Base-by-base conservation (phyloP, 1,140 invertebrate genomes). In the Phthorimaea operculella region DNA sequence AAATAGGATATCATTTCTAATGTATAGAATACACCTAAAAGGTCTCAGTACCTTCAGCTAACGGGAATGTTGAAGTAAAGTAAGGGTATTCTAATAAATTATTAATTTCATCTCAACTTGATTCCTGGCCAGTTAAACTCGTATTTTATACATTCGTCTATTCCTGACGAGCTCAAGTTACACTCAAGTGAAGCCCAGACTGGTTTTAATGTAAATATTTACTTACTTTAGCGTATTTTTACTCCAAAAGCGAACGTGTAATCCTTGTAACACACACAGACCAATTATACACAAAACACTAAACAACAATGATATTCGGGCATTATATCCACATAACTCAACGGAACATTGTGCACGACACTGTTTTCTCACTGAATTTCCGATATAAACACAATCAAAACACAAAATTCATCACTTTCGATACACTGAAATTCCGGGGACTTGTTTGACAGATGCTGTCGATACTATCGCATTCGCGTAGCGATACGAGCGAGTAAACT, bases 151-250 rank as follows among this genome's bases (percentile, higher is more conserved):
- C 11, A 2, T 4, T 14, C 14, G 2, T 4, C 11, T 14, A 42
- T 4, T 3, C 39, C 9, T 42, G 9, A 42, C 11, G 11, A 42
- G 9, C 11, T 3, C 39, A 3, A 42, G 14, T 14, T 42, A 14
- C 11, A 42, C 39, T 8, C 14, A 14, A 4, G 11, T 14, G 14
- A 4, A 42, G 44, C 15, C 2, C 21, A 28, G 21, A 28, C 21
- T 28, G 21, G 21, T 28, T 28, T 56, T 64, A 66, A 57, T 54
- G 61, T 76, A 80, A 80, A 79, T 76, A 78, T 80, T 79, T 80
- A 83, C 79, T 83, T 73, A 83, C 79, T 68, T 74, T 66, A 62
- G 70, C 66, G 74, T 80, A 76, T 74, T 74, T 74, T 72, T 74
- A 74, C 73, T 76, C 73, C 76, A 70, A 70, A 68, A 60, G 60